These are phyloP conservation scores for Fabriciana adippe DNA, from an alignment of 2,888 invertebrate genomes.

Conservation along the genomic window DNA sequence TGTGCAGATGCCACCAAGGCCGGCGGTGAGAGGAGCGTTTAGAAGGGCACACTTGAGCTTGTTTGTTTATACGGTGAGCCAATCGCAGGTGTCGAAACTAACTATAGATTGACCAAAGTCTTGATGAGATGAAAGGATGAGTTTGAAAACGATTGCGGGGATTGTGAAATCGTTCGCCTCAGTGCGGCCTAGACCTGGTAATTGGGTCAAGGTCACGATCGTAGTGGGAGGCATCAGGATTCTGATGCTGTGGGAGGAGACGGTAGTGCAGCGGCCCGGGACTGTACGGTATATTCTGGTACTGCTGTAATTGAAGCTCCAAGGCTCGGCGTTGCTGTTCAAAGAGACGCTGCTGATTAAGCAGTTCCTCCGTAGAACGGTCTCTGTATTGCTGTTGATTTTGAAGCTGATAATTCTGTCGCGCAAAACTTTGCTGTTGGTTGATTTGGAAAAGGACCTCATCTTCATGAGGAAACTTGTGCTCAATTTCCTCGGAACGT, in stretches of 20 bases:
- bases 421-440: neutral
- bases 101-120: slow-evolving; percentile 37
- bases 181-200: slow-evolving; percentile 49
- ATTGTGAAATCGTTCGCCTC: slow-evolving; percentile 52
- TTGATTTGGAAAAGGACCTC: neutral
- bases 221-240: slow-evolving; percentile 43
- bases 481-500: slow-evolving; percentile 33
- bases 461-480: slow-evolving; percentile 15
- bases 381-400: slow-evolving; percentile 35
- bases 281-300: slow-evolving; percentile 47
- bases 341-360: slow-evolving; percentile 48
- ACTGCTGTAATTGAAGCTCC: slow-evolving; percentile 47
- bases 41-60: slow-evolving; percentile 40
- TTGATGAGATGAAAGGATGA: slow-evolving; percentile 41
- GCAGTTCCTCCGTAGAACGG: slow-evolving; percentile 44
- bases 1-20: slow-evolving; percentile 41
- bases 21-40: slow-evolving; percentile 40
- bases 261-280: slow-evolving; percentile 50
- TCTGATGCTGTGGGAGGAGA: slow-evolving; percentile 45
- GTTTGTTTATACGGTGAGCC: slow-evolving; percentile 40
- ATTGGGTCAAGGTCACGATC: slow-evolving; percentile 64
- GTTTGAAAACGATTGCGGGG: slow-evolving; percentile 43
- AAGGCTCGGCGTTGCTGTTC: slow-evolving; percentile 48
- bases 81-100: slow-evolving; percentile 40
- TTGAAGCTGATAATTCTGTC: slow-evolving; percentile 37